Base-by-base conservation (phyloP, 2,113 vertebrate species). In the Cephalophus harveyi region DNA sequence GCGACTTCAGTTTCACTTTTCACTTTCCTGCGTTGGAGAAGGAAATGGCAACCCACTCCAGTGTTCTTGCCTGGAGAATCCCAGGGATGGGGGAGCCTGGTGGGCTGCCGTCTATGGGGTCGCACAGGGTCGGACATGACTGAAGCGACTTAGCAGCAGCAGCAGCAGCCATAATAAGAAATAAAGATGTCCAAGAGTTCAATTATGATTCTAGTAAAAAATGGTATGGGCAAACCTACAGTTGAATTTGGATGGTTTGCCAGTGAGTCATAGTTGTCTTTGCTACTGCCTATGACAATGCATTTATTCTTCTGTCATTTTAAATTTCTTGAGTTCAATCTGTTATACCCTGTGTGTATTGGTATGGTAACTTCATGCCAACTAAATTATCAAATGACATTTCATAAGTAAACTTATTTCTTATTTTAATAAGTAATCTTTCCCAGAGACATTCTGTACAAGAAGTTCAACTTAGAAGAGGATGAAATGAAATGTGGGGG, bases 221-320 rank as follows among this genome's bases (percentile, higher is more conserved):
- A 93, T 86, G 5, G 28, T 60, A 52, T 33, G 57, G 46, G 79
- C 92, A 95, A 97, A 97, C 36, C 46, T 95, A n/a, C 25, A 36
- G 79, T 92, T 1, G 0, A 91, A 78, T 94, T 96, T 98, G 93
- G 64, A 92, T 94, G 57, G 94, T 36, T 94, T 93, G 11, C 74
- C 19, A 82, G 3, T 97, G 97, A 98, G 36, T 98, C 96, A 97
- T 96, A 87, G 43, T 62, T 89, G 59, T 97, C 92, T 95, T 95
- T 97, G 92, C 87, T 90, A 74, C 93, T 92, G 89, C 60, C 78
- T 90, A 30, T 96, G 96, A 97, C 81, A 95, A n/a, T 57, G 52
- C n/a, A 76, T 87, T 91, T 98, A 84, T 74, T 95, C 93, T 97
- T 96, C 94, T 98, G 92, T 97, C 62, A 40, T 86, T 98, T 97